Conservation (phyloP, 1,140 invertebrate species). For the Aphelenchoides avenae region DNA sequence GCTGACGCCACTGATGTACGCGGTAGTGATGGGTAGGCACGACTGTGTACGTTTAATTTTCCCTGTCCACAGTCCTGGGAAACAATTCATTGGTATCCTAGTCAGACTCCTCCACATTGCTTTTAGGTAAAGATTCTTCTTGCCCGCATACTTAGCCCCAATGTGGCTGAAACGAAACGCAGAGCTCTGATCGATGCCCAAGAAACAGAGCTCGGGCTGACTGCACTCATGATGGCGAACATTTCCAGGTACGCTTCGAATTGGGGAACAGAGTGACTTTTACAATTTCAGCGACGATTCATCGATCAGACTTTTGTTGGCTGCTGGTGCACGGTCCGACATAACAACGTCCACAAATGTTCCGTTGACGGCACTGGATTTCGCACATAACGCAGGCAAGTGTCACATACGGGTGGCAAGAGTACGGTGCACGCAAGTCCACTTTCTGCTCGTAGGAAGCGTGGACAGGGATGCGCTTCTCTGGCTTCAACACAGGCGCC, state of each 20-base stretch:
- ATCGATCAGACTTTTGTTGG: constrained; percentile 11
- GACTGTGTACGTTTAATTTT: constrained; percentile 15
- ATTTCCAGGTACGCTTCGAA: constrained; percentile 2
- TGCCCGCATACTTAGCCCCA: neutral
- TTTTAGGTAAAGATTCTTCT: neutral
- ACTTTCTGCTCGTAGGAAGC: too few species aligned
- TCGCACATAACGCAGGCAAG: too few species aligned
- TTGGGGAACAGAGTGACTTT: neutral
- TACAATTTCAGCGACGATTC: constrained; percentile 15
- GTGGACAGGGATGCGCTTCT: too few species aligned
- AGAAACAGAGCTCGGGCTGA: constrained; percentile 13
- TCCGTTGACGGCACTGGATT: too few species aligned
- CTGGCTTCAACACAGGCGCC: too few species aligned
- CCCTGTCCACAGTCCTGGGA: too few species aligned
- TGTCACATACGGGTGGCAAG: too few species aligned
- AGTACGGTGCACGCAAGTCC: too few species aligned
- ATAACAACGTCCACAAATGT: too few species aligned
- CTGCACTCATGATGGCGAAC: constrained; percentile 20
- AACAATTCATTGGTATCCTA: constrained; percentile 2
- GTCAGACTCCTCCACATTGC: neutral
- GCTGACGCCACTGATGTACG: constrained; percentile 32
- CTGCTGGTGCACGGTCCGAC: constrained; percentile 13
- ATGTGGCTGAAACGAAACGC: neutral
- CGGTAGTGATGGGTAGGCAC: constrained; percentile 26
- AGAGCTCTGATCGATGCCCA: constrained; percentile 3